A percentile compares a stretch with the other conserved stretches of the same genome.
Evolutionary conservation across 2,797 vertebrate species (phyloP).

Genomic region (Benthosema pterotum): DNA sequence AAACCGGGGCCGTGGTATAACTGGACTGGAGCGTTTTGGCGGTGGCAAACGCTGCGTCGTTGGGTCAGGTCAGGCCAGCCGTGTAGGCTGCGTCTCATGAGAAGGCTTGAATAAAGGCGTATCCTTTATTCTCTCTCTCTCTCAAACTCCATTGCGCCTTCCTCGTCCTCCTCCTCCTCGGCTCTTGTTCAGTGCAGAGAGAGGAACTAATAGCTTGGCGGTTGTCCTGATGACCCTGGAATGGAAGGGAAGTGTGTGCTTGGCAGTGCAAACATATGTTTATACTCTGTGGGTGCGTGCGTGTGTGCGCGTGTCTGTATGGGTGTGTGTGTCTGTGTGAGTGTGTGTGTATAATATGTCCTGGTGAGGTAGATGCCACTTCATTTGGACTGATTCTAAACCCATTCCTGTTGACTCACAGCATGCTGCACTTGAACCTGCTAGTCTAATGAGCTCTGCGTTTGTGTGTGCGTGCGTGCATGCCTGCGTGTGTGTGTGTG

Average conservation of each 20-base stretch:
- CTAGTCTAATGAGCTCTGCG: conserved; percentile 68
- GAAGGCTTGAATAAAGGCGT: background rate
- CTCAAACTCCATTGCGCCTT: background rate
- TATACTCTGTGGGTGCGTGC: conserved; percentile 15
- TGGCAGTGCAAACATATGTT: conserved; percentile 7
- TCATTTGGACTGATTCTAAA: conserved; percentile 42
- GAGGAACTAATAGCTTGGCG: conserved; percentile 14
- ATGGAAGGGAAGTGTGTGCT: conserved; percentile 9
- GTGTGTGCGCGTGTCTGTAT: background rate
- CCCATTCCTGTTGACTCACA: conserved; percentile 62
- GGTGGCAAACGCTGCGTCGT: background rate
- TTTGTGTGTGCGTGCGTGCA: conserved; percentile 6
- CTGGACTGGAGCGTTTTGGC: background rate
- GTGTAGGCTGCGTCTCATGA: conserved; percentile 1
- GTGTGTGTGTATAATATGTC: background rate
- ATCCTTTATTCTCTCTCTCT: background rate
- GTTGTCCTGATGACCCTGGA: conserved; percentile 12
- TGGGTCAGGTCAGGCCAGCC: conserved; percentile 7
- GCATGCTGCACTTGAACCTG: conserved; percentile 63
- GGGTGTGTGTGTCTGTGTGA: conserved; percentile 2
- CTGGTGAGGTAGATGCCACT: conserved; percentile 34
- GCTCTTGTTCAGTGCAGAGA: background rate
- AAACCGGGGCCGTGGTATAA: background rate
- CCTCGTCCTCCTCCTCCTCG: no score
- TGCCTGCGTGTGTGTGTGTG: conserved; percentile 25